Conservation (phyloP, 1,140 invertebrate genomes). For the Caerostris extrusa region DNA sequence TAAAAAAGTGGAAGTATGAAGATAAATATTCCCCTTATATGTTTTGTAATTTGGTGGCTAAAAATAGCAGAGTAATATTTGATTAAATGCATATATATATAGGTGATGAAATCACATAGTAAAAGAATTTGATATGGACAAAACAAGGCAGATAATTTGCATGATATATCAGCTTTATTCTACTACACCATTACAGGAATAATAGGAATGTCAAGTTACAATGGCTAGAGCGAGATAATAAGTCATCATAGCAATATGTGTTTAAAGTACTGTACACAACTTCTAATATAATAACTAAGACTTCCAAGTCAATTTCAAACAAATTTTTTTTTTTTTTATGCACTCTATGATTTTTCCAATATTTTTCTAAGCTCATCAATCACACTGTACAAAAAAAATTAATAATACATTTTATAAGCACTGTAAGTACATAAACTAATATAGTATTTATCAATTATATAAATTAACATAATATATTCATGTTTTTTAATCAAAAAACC, state of each 20-base stretch:
- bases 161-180: constrained; percentile 66
- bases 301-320: constrained; percentile 21
- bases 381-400: constrained; percentile 50
- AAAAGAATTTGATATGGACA: background rate
- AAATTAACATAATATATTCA: background rate
- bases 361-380: constrained; percentile 63
- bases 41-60: no score
- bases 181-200: constrained; percentile 61
- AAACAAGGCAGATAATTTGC: background rate
- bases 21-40: no score
- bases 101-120: no score
- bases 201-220: constrained; percentile 73
- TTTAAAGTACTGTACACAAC: constrained; percentile 65
- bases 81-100: no score
- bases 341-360: background rate
- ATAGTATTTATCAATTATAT: no score
- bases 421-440: no score
- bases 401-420: background rate
- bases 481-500: background rate
- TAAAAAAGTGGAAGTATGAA: no score
- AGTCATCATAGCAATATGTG: constrained; percentile 48
- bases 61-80: no score
- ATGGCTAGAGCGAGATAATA: constrained; percentile 66
- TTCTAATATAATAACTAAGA: constrained; percentile 55
- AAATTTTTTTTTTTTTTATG: background rate